Evolutionary conservation across 1,140 invertebrate species (phyloP), one percentile per base, ranked within the genome.

Genomic region (Brachionus angularis): DNA sequence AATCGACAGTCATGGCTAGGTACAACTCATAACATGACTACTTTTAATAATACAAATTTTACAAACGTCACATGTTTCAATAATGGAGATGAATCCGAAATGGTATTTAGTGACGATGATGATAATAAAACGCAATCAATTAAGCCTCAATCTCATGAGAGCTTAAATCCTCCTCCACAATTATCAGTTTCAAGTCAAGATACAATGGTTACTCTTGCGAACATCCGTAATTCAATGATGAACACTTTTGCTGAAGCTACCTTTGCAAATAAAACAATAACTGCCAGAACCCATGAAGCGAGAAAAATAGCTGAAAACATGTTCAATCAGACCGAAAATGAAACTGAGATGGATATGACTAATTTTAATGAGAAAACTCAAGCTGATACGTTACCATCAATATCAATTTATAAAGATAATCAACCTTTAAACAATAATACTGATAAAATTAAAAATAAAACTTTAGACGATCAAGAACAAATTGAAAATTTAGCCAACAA

Each of bases 21-120:
- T 23, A 23, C 33, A 1, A 58, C 53, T 34, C 25, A 58, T 12
- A 58, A 58, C 21, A 58, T 34, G 1, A 58, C 53, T 14, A 14
- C 53, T 5, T 58, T 58, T 42, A 58, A 58, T 58, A 58, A 58
- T 23, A 58, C 53, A 14, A 58, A 58, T 58, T 58, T 58, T 39
- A 58, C 53, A 3, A 39, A 58, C 27, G 53, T 58, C 21, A 58
- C 53, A 5, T 2, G 36, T n/a, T 58, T 58, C 23, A 58, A 58
- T 36, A 58, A 58, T 23, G 53, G 16, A 42, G 33, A 50, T 50
- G 44, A 4, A 16, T 5, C 14, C 21, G 44, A 47, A 16, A n/a
- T n/a, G n/a, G n/a, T n/a, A n/a, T n/a, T n/a, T n/a, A n/a, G n/a
- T n/a, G n/a, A n/a, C n/a, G 1, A 29, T 21, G 34, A 58, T 21